A percentile compares a stretch with the other conserved stretches of the same genome.
These are phyloP conservation scores for Oophaga sylvatica DNA, from an alignment of 2,797 vertebrate species.

Conservation along the genomic window DNA sequence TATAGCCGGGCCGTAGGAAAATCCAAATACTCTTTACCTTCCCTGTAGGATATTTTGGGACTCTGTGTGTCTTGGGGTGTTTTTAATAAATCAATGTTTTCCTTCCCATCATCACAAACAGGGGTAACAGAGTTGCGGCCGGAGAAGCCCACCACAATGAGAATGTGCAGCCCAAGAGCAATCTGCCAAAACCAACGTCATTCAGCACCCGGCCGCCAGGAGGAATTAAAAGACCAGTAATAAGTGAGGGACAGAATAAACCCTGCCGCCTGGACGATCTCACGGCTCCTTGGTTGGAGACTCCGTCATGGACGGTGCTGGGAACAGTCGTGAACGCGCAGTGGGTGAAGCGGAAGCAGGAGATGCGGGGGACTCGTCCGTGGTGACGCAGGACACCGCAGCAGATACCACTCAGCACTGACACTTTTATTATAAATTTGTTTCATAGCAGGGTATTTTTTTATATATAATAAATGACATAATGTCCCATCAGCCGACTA, in stretches of 20 bases:
- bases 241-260: background rate
- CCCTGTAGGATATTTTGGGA: too few species aligned
- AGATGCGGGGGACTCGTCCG: slow-evolving; percentile 48
- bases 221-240: background rate
- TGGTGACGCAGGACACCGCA: slow-evolving; percentile 23
- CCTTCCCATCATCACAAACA: background rate
- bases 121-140: background rate
- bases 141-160: background rate
- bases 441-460: slow-evolving; percentile 21
- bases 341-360: slow-evolving; percentile 52
- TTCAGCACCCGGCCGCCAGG: background rate
- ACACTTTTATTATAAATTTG: slow-evolving; percentile 30
- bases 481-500: background rate
- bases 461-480: background rate
- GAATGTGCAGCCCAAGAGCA: background rate
- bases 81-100: background rate
- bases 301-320: slow-evolving; percentile 48
- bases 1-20: too few species aligned
- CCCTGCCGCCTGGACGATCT: background rate
- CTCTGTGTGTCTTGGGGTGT: background rate
- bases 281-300: background rate
- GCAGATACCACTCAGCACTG: background rate
- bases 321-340: slow-evolving; percentile 40
- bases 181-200: background rate
- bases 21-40: too few species aligned